These are phyloP conservation scores for Drosophila kambysellisi DNA, from an alignment of 2,888 invertebrate species.

Conservation along the genomic window DNA sequence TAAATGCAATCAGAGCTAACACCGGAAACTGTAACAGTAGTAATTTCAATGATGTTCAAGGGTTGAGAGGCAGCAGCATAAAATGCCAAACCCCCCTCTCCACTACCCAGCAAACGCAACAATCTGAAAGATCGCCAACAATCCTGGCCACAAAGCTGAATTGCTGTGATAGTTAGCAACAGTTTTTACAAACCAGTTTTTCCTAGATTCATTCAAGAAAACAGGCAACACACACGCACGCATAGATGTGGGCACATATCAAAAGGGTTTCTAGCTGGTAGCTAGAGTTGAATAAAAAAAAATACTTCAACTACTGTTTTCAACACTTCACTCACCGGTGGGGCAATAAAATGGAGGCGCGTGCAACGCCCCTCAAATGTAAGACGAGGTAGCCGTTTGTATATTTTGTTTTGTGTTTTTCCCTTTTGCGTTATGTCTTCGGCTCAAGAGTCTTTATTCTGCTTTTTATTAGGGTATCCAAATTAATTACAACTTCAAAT, in stretches of 20 bases:
- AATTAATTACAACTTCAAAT: constrained; percentile 84
- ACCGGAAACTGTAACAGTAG: constrained; percentile 80
- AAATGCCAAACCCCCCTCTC: constrained; percentile 23
- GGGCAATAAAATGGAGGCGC: constrained; percentile 78
- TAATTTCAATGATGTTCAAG: constrained; percentile 72
- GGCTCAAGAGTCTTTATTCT: constrained; percentile 45
- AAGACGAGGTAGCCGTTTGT: constrained; percentile 31
- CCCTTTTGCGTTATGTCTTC: constrained; percentile 24
- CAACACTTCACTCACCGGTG: constrained; percentile 81
- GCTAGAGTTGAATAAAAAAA: constrained; percentile 43
- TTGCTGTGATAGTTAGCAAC: constrained; percentile 57
- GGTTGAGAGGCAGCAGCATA: constrained; percentile 34
- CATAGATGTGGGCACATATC: constrained; percentile 9
- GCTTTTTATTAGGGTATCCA: constrained; percentile 81
- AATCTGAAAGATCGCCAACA: constrained; percentile 56
- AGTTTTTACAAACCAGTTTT: constrained; percentile 64
- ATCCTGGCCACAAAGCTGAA: constrained; percentile 62
- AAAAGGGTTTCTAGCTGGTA: constrained; percentile 50
- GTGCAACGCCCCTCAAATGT: constrained; percentile 63
- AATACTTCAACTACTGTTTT: constrained; percentile 79
- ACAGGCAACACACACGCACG: constrained; percentile 59
- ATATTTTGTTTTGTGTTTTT: constrained; percentile 46
- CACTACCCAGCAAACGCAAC: constrained; percentile 12
- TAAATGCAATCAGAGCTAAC: constrained; percentile 61
- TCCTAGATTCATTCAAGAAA: constrained; percentile 79